Conservation (phyloP, 2,797 vertebrate species). For the Myoxocephalus aenaeus region DNA sequence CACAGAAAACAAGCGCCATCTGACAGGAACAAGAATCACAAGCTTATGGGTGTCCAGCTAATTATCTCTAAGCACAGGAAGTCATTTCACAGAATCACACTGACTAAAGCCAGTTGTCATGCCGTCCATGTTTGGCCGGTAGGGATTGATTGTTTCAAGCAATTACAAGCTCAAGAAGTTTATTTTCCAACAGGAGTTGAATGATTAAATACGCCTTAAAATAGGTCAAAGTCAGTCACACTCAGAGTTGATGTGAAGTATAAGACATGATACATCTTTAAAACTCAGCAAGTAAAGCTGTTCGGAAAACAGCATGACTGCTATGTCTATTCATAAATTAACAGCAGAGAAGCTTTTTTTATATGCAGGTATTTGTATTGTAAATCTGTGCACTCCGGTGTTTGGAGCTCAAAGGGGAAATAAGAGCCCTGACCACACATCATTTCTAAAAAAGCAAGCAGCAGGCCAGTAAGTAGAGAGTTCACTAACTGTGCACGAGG, state of each 20-base stretch:
- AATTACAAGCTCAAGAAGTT: constrained; percentile 11
- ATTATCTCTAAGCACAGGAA: constrained; percentile 10
- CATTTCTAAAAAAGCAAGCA: not conserved
- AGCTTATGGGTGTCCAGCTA: not conserved
- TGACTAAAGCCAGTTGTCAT: constrained; percentile 26
- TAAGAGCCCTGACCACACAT: not conserved
- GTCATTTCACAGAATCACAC: constrained; percentile 4
- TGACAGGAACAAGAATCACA: constrained; percentile 16
- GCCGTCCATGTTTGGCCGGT: not conserved
- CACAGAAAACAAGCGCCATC: constrained; percentile 1
- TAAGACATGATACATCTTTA: not conserved
- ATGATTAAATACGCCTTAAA: not conserved
- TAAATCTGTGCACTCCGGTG: not conserved
- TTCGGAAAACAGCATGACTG: not conserved
- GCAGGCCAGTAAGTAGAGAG: not conserved
- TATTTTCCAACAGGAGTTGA: not conserved
- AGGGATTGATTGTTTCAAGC: constrained; percentile 9
- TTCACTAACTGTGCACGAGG: not conserved
- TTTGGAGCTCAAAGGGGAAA: not conserved
- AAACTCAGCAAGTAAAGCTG: not conserved
- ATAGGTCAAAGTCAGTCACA: constrained; percentile 8
- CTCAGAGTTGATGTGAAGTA: not conserved
- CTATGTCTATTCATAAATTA: not conserved
- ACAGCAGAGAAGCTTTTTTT: constrained; percentile 6
- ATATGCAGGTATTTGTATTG: not conserved